These are phyloP conservation scores for Myotis pilosus DNA, from an alignment of 2,797 vertebrate species.

Conservation along the genomic window DNA sequence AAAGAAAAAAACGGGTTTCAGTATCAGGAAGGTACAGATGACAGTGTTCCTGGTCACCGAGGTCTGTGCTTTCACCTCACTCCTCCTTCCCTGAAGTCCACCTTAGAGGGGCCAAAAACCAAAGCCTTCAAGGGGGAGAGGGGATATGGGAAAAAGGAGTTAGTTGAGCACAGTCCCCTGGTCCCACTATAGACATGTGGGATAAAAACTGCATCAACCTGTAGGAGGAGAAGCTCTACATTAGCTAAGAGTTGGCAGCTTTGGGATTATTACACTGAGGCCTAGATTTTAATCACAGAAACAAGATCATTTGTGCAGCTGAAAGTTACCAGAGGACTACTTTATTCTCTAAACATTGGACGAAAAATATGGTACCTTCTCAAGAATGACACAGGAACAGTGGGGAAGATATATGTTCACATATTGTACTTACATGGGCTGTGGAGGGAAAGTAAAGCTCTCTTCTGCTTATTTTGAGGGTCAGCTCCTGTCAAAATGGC, in stretches of 20 bases:
- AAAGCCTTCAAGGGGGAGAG: fast-evolving
- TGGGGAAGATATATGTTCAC: not conserved
- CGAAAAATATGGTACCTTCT: not conserved
- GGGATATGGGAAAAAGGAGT: not conserved
- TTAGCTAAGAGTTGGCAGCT: not conserved
- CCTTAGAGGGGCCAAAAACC: not conserved
- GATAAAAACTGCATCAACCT: not conserved
- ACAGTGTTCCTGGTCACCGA: not conserved
- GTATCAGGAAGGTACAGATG: not conserved
- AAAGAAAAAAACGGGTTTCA: not conserved
- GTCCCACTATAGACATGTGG: not conserved
- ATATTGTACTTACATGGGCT: not conserved
- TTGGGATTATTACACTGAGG: not conserved
- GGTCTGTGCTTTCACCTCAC: not conserved
- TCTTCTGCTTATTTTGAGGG: not conserved
- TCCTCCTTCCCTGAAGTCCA: not conserved
- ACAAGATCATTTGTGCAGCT: not conserved
- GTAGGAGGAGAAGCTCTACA: not conserved
- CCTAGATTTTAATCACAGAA: constrained; percentile 18
- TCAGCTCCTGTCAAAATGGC: not conserved
- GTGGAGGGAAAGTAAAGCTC: not conserved
- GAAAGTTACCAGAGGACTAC: not conserved
- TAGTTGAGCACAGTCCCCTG: not conserved
- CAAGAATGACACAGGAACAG: not conserved
- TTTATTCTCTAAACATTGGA: not conserved